Conservation (phyloP, 2,888 invertebrate species). For the Thecophora atra region DNA sequence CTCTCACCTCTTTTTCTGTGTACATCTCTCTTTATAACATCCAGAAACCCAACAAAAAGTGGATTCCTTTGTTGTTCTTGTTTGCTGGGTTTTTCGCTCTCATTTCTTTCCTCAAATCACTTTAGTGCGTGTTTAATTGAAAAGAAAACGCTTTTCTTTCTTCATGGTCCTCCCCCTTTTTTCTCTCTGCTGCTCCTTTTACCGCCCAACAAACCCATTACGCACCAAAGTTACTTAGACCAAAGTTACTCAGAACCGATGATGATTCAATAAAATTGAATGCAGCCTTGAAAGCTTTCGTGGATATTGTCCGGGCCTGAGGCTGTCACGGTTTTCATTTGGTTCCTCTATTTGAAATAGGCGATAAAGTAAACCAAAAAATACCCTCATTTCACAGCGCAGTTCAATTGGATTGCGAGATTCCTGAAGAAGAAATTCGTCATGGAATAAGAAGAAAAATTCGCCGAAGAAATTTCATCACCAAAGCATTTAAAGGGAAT, state of each 20-base stretch:
- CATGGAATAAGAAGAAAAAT: not conserved
- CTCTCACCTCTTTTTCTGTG: not conserved
- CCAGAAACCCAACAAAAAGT: constrained; percentile 9
- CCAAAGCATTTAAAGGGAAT: not conserved
- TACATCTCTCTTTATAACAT: constrained; percentile 9
- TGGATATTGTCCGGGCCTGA: not conserved
- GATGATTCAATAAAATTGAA: constrained; percentile 17
- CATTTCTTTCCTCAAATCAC: constrained; percentile 24
- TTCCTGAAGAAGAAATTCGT: not conserved
- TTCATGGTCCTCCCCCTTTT: not conserved
- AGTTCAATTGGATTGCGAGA: too few species aligned
- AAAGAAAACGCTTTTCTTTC: constrained; percentile 46
- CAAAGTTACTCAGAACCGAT: not conserved
- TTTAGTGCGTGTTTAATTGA: constrained; percentile 52
- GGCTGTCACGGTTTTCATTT: not conserved
- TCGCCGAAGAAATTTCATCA: not conserved
- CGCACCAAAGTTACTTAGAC: not conserved
- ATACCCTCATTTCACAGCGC: too few species aligned
- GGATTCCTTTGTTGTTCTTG: not conserved
- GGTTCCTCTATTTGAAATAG: not conserved
- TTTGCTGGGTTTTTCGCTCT: not conserved
- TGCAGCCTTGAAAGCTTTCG: not conserved
- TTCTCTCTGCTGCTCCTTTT: not conserved
- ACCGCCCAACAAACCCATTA: not conserved
- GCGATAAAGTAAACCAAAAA: not conserved